Conservation (phyloP, 2,888 invertebrate genomes). For the Heteropelma amictum region DNA sequence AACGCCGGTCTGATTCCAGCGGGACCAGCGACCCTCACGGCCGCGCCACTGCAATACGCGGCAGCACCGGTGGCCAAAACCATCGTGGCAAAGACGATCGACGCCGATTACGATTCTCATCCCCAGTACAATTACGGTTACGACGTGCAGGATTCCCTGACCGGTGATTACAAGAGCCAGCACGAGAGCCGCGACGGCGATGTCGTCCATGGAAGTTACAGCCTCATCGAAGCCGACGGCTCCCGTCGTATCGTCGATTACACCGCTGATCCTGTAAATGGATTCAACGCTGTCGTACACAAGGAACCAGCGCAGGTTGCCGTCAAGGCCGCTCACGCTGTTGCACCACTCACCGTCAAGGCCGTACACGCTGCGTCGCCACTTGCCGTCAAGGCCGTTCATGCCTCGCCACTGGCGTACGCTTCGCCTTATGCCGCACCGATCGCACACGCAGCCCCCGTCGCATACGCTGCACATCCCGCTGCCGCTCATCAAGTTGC, state of each 20-base stretch:
- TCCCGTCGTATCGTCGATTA: constrained; percentile 74
- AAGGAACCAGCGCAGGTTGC: constrained; percentile 68
- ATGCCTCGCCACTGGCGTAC: no score
- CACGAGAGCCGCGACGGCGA: constrained; percentile 73
- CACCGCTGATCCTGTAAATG: constrained; percentile 71
- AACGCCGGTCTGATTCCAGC: constrained; percentile 78
- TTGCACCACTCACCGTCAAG: constrained; percentile 56
- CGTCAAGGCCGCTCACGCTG: constrained; percentile 78
- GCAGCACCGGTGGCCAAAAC: constrained; percentile 50
- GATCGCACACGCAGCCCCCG: constrained; percentile 78
- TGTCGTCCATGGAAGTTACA: constrained; percentile 75
- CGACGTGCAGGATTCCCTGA: constrained; percentile 68
- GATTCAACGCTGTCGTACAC: constrained; percentile 74
- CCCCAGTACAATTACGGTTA: constrained; percentile 52
- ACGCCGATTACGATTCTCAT: constrained; percentile 51
- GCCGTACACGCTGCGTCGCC: constrained; percentile 56
- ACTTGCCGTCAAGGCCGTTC: constrained; percentile 37
- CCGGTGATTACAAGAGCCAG: constrained; percentile 73
- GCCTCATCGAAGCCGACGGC: constrained; percentile 78
- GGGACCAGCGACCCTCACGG: constrained; percentile 50
- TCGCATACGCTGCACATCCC: constrained; percentile 51
- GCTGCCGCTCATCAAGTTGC: constrained; percentile 59
- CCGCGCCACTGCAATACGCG: constrained; percentile 55
- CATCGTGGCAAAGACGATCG: constrained; percentile 35
- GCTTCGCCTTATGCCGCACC: constrained; percentile 77